Base-by-base conservation (phyloP, 2,797 vertebrate species). In the Leucoraja ocellata region DNA sequence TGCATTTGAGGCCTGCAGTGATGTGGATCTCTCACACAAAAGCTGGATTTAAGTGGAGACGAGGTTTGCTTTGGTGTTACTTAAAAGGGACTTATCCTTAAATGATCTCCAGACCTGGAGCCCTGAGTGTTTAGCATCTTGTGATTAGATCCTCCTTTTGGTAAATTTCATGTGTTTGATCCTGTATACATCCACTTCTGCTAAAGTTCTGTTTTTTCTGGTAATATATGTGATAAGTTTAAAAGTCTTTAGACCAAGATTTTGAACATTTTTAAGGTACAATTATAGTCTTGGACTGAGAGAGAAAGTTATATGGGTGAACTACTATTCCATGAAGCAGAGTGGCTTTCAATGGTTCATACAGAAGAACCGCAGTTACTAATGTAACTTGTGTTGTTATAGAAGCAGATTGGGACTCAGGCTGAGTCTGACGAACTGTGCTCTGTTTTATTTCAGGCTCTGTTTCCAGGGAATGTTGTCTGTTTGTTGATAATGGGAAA, bases 401-500 rank as follows among this genome's bases (percentile, higher is more conserved):
- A 93, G 94, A 95, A 94, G 71, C 83, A 54, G 28, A n/a, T 46
- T 36, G 5, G 36, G 54, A 61, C 81, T 74, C 39, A 2, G 46
- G 25, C 25, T 13, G 46, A 76, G 93, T 63, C 54, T 93, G 58
- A 93, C 93, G 23, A 84, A 93, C 93, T 93, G 91, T 84, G 94
- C 94, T 94, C 93, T 93, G 71, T 46, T 94, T 94, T 86, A 93
- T 94, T 93, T 95, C 94, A 94, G 80, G 93, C 54, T 94, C 93
- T 94, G 93, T 95, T 94, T 94, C 94, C 74, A 93, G 93, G 93
- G 91, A 94, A 95, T 95, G 94, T 80, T 93, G 95, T 94, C 93
- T 95, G 93, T 84, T 94, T 90, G 32, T 54, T 36, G 65, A 93
- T 94, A 94, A 46, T 94, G 93, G 4, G 0, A 93, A 93, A 94